These are phyloP conservation scores for Belgica antarctica DNA, from an alignment of 2,888 invertebrate genomes.

Conservation along the genomic window DNA sequence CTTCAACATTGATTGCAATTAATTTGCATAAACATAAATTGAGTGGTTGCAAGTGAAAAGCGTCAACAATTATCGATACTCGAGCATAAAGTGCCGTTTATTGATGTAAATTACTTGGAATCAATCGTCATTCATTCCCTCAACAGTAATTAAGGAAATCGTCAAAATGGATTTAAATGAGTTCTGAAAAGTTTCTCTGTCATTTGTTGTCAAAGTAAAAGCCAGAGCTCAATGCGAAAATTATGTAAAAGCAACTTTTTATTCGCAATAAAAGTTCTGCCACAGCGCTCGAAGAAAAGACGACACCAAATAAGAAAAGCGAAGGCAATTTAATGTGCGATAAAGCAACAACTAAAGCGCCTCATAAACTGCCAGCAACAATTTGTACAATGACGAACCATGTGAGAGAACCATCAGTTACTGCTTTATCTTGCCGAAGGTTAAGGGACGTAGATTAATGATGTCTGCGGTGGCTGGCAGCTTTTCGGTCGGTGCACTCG, in stretches of 20 bases:
- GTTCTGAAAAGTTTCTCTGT: too few species aligned
- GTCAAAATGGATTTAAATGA: too few species aligned
- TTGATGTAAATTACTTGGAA: not conserved
- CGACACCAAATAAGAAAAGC: not conserved
- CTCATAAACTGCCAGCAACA: constrained; percentile 40
- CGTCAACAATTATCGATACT: not conserved
- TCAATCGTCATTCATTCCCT: too few species aligned
- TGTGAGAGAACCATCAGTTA: constrained; percentile 22
- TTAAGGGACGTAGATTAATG: not conserved
- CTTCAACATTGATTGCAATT: not conserved
- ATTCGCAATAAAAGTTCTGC: constrained; percentile 2
- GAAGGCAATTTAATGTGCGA: not conserved
- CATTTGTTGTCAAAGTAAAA: too few species aligned
- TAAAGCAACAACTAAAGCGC: constrained; percentile 24
- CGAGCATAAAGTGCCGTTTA: not conserved
- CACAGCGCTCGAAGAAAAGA: not conserved
- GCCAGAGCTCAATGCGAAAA: too few species aligned
- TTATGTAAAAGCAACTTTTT: constrained; percentile 1
- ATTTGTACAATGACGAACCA: constrained; percentile 29
- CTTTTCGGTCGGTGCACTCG: too few species aligned
- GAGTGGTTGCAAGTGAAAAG: too few species aligned
- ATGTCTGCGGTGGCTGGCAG: too few species aligned
- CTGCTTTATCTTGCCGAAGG: not conserved
- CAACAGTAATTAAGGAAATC: too few species aligned
- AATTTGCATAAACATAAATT: not conserved